Evolutionary conservation across 2,888 invertebrate genomes (phyloP).

Genomic region (Formica aserva): DNA sequence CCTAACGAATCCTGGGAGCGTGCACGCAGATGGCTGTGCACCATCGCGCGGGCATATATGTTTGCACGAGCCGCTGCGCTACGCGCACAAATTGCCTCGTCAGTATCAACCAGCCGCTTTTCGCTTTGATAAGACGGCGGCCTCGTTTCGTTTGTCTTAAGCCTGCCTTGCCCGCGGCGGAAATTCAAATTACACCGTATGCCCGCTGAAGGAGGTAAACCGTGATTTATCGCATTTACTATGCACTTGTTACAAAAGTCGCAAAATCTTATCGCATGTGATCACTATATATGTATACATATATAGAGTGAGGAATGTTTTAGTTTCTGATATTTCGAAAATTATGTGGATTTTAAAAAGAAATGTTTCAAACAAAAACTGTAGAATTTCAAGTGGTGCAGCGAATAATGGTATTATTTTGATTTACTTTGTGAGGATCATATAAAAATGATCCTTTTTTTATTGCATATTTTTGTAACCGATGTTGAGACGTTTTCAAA

Average conservation of each 20-base stretch:
- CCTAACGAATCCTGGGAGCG: constrained; percentile 56
- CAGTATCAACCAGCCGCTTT: constrained; percentile 47
- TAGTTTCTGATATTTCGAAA: too few species aligned
- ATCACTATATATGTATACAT: not conserved
- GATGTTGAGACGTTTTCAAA: not conserved
- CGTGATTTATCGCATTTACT: constrained; percentile 27
- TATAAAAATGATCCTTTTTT: not conserved
- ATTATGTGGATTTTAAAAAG: too few species aligned
- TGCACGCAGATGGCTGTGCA: constrained; percentile 38
- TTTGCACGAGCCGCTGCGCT: constrained; percentile 44
- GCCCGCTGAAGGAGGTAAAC: constrained; percentile 33
- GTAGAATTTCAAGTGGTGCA: too few species aligned
- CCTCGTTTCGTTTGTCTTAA: constrained; percentile 50
- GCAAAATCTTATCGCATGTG: not conserved
- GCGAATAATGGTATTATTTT: too few species aligned
- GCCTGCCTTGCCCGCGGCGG: constrained; percentile 47
- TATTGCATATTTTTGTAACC: not conserved
- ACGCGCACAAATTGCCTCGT: constrained; percentile 59
- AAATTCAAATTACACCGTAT: constrained; percentile 45
- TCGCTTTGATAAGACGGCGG: constrained; percentile 50
- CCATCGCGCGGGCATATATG: constrained; percentile 44
- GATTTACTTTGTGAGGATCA: too few species aligned
- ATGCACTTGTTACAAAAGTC: constrained; percentile 39
- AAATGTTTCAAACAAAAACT: too few species aligned
- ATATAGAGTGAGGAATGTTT: not conserved